These are phyloP conservation scores for Myocastor coypus DNA, from an alignment of 2,113 vertebrate species.

Conservation along the genomic window DNA sequence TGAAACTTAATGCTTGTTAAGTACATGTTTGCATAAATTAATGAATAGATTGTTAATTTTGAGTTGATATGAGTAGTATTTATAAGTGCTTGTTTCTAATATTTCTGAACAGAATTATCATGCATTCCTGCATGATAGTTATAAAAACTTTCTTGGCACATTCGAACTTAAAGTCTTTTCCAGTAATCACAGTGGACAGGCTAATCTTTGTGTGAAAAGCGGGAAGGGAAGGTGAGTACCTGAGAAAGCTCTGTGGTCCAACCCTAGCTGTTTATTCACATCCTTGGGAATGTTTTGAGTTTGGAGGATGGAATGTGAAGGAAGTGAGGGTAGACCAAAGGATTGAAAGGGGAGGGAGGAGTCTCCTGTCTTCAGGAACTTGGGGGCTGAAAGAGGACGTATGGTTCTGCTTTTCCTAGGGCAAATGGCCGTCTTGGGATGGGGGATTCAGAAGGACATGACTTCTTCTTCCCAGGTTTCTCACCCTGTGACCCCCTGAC, in stretches of 20 bases:
- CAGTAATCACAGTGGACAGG: not conserved
- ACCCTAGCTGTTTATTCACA: not conserved
- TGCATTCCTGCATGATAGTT: not conserved
- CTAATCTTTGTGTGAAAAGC: not conserved
- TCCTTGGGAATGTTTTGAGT: not conserved
- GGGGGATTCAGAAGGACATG: not conserved
- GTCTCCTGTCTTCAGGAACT: not conserved
- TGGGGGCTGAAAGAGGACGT: not conserved
- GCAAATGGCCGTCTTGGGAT: not conserved
- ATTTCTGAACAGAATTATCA: not conserved
- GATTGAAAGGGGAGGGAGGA: not conserved
- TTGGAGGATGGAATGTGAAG: not conserved
- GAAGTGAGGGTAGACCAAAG: not conserved
- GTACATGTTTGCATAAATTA: not conserved
- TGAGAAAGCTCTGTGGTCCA: not conserved
- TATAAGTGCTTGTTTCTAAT: not conserved
- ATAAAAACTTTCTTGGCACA: not conserved
- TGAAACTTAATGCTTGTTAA: not conserved
- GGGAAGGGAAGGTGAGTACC: not conserved
- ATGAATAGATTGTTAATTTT: constrained; percentile 16
- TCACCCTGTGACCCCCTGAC: rapidly evolving
- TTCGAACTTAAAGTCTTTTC: not conserved
- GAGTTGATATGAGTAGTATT: not conserved
- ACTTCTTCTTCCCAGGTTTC: not conserved
- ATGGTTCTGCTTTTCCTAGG: not conserved